Evolutionary conservation across 2,797 vertebrate species (phyloP).

Genomic region (Apogon talboti): DNA sequence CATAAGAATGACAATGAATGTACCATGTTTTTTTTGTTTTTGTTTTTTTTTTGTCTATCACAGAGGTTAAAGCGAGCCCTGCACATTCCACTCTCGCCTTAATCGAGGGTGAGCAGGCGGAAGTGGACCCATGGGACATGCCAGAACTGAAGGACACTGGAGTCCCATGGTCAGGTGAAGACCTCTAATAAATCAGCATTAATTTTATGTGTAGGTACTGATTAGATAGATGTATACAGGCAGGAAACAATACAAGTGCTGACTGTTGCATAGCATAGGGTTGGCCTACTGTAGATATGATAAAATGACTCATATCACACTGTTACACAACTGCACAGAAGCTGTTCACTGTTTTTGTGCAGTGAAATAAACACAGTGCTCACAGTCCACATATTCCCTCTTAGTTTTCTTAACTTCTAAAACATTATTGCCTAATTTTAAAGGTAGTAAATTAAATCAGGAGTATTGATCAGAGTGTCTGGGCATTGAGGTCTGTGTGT

Average conservation of each 20-base stretch:
- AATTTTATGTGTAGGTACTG: background rate
- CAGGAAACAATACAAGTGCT: slow-evolving; percentile 6
- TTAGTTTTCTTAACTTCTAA: background rate
- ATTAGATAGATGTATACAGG: slow-evolving; percentile 22
- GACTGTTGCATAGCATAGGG: background rate
- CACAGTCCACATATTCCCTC: background rate
- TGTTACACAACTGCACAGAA: slow-evolving; percentile 15
- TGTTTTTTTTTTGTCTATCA: slow-evolving; percentile 9
- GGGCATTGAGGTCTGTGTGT: background rate
- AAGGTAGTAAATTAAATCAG: background rate
- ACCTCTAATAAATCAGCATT: slow-evolving; percentile 62
- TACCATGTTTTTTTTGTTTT: slow-evolving; percentile 4
- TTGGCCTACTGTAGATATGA: slow-evolving; percentile 12
- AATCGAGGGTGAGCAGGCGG: slow-evolving; percentile 70
- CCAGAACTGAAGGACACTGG: slow-evolving; percentile 87
- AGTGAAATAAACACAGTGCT: slow-evolving; percentile 1
- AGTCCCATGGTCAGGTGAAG: slow-evolving; percentile 86
- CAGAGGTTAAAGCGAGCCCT: slow-evolving; percentile 72
- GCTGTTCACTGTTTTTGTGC: background rate
- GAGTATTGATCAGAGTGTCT: slow-evolving; percentile 12
- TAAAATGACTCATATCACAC: background rate
- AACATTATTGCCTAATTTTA: background rate
- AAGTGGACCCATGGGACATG: slow-evolving; percentile 88
- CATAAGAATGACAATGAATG: background rate
- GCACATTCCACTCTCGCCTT: slow-evolving; percentile 86